phyloP scores from a whole-genome alignment of 2,888 invertebrate genomes.

The Orchesellides sinensis region DNA sequence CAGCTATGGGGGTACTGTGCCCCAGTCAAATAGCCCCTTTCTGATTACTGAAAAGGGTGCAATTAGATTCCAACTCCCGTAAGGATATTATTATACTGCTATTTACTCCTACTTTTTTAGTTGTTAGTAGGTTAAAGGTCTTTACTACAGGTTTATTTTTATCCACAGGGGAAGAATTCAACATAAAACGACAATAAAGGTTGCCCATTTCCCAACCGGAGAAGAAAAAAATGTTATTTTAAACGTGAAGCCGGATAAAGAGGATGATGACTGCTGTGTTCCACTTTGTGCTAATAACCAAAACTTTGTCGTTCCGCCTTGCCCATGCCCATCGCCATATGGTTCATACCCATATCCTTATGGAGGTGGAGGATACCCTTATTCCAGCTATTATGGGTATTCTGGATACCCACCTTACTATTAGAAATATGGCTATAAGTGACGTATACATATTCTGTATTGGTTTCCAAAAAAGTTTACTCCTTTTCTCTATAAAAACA shows the following conservation, averaged over 20 bases:
- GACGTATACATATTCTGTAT: too few relatives aligned
- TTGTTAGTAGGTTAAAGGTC: background rate
- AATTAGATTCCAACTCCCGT: constrained; percentile 62
- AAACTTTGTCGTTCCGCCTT: constrained; percentile 28
- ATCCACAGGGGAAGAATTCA: constrained; percentile 65
- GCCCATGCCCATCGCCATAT: background rate
- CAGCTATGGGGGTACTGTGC: too few relatives aligned
- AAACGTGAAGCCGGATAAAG: constrained; percentile 42
- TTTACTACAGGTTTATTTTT: too few relatives aligned
- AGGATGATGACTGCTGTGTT: constrained; percentile 4
- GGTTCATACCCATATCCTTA: background rate
- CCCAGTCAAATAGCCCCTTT: too few relatives aligned
- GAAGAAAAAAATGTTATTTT: constrained; percentile 26
- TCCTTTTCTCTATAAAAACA: too few relatives aligned
- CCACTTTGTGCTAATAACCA: constrained; percentile 32
- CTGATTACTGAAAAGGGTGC: constrained; percentile 60
- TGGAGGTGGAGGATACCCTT: background rate
- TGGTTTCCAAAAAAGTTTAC: too few relatives aligned
- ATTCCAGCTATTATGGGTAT: constrained; percentile 7
- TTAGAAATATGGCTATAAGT: too few relatives aligned
- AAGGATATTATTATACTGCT: background rate
- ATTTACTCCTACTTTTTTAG: background rate
- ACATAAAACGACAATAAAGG: constrained; percentile 73
- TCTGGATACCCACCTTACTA: constrained; percentile 18
- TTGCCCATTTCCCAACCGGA: constrained; percentile 70